Conservation (phyloP, 2,113 vertebrate species). For the Mesocricetus auratus region DNA sequence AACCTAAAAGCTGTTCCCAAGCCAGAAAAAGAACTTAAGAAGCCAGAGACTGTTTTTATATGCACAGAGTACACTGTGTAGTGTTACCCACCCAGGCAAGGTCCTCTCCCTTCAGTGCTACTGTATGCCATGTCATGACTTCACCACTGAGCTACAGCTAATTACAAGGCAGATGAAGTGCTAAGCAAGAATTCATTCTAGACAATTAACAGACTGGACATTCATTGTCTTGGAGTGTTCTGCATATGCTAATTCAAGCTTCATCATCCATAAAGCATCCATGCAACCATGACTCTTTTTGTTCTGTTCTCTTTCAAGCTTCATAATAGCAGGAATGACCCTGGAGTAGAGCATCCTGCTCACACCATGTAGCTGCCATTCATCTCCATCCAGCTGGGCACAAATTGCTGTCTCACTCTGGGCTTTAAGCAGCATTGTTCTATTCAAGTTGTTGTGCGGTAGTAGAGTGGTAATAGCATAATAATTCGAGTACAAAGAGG, state of each 20-base stretch:
- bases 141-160: conserved; percentile 79
- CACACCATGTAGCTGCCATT: conserved; percentile 26
- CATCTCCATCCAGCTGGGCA: conserved; percentile 24
- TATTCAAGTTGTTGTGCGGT: background rate
- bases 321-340: conserved; percentile 44
- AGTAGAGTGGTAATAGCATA: conserved; percentile 45
- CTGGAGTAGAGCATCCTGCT: background rate
- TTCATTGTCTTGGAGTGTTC: conserved; percentile 58
- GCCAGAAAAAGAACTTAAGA: conserved; percentile 41
- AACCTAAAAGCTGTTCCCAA: conserved; percentile 50
- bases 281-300: conserved; percentile 33
- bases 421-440: conserved; percentile 37
- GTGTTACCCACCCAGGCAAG: conserved; percentile 53
- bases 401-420: background rate
- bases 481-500: conserved; percentile 40
- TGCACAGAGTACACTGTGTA: background rate
- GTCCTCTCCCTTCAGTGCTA: conserved; percentile 63
- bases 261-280: conserved; percentile 56
- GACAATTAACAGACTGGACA: conserved; percentile 71
- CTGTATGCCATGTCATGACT: conserved; percentile 55
- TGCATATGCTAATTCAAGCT: conserved; percentile 57
- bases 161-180: conserved; percentile 73
- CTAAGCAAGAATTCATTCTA: conserved; percentile 63
- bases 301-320: conserved; percentile 52
- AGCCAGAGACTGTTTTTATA: conserved; percentile 58